Conservation (phyloP, 2,888 invertebrate genomes). For the Melinaea marsaeus region DNA sequence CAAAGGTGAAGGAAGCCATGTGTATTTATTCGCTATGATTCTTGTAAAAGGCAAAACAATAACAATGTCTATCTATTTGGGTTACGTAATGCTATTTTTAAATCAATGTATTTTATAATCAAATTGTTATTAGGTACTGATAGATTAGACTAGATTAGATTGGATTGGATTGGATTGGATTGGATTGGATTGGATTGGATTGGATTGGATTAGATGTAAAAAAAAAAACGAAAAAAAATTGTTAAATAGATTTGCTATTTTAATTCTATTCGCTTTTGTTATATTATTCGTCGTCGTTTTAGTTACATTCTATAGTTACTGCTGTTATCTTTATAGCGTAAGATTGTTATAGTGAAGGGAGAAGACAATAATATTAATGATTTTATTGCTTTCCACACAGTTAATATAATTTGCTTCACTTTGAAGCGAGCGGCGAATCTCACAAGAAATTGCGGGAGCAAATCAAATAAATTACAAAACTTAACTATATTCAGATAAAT, state of each 20-base stretch:
- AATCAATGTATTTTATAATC: background rate
- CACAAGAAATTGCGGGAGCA: conserved; percentile 57
- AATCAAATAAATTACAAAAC: conserved; percentile 66
- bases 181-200: no score
- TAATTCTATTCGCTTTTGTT: conserved; percentile 16
- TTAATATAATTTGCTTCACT: conserved; percentile 31
- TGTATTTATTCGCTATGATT: conserved; percentile 30
- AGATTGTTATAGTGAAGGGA: conserved; percentile 27
- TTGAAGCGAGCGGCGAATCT: conserved; percentile 48
- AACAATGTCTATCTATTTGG: background rate
- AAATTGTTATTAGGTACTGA: background rate
- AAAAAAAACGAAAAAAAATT: background rate
- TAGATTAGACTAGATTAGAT: no score
- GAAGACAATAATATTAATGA: conserved; percentile 28
- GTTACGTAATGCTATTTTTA: background rate
- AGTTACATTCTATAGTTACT: conserved; percentile 19
- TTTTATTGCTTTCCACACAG: conserved; percentile 26
- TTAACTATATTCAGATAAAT: conserved; percentile 68
- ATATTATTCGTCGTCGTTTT: conserved; percentile 17
- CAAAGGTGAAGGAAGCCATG: conserved; percentile 28
- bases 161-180: no score
- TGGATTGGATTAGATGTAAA: no score
- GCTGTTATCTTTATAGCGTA: conserved; percentile 25
- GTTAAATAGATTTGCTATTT: background rate
- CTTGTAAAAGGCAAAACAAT: conserved; percentile 13